phyloP scores from a whole-genome alignment of 2,888 invertebrate genomes.

The Thymelicus lineola region DNA sequence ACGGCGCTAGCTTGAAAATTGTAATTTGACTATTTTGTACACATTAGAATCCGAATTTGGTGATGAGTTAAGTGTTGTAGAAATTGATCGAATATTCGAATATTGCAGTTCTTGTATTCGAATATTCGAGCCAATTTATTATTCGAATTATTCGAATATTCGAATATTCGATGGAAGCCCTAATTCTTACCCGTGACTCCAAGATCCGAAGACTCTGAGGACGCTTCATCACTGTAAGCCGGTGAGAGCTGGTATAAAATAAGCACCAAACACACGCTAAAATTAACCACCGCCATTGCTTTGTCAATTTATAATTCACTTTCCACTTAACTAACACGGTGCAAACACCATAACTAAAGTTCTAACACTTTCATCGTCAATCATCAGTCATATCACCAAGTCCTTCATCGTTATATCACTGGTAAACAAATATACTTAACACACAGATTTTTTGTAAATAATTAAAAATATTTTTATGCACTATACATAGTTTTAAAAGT shows the following conservation, averaged over 20 bases:
- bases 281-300: conserved; percentile 76
- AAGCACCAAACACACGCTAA: conserved; percentile 73
- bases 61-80: no score
- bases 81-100: no score
- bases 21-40: no score
- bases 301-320: conserved; percentile 64
- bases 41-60: no score
- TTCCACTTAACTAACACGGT: conserved; percentile 54
- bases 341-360: conserved; percentile 63
- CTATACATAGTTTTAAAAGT: conserved; percentile 31
- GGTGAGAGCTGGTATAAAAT: conserved; percentile 70
- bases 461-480: background rate
- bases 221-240: conserved; percentile 67
- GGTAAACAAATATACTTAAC: conserved; percentile 23
- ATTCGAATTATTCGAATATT: no score
- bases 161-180: no score
- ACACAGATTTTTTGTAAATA: conserved; percentile 17
- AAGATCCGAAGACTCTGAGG: conserved; percentile 72
- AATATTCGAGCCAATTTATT: no score
- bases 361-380: conserved; percentile 54
- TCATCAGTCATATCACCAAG: conserved; percentile 54
- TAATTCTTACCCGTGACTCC: conserved; percentile 69
- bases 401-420: conserved; percentile 45
- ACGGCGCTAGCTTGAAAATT: no score
- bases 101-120: no score